Evolutionary conservation across 1,140 invertebrate species (phyloP).

Genomic region (Tetramorium simillimum): DNA sequence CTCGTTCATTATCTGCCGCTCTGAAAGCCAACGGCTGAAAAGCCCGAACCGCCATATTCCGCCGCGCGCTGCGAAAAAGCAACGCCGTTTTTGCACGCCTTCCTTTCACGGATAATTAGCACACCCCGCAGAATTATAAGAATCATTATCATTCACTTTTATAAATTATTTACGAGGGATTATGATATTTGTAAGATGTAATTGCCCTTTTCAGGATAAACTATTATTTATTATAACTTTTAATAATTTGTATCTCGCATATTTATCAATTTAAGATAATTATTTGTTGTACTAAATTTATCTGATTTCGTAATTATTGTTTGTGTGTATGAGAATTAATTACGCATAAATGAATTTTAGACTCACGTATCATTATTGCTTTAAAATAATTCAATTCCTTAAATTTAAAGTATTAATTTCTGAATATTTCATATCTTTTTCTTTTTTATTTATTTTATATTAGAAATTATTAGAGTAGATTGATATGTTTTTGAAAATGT

Average conservation of each 20-base stretch:
- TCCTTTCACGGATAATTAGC: constrained; percentile 28
- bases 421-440: neutral
- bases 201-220: too few species aligned
- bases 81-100: constrained; percentile 34
- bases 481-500: neutral
- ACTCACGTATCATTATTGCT: neutral
- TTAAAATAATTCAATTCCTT: neutral
- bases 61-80: constrained; percentile 63
- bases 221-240: neutral
- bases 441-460: neutral
- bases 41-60: constrained; percentile 68
- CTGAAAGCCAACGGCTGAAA: constrained; percentile 71
- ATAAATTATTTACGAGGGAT: neutral
- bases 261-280: neutral
- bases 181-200: neutral
- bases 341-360: neutral
- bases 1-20: constrained; percentile 74
- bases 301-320: neutral
- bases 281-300: neutral
- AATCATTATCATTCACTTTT: neutral
- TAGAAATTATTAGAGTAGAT: neutral
- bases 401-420: neutral
- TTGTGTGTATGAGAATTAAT: neutral
- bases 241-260: neutral
- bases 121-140: neutral